Evolutionary conservation across 1,140 invertebrate species (phyloP).

Genomic region (Trichonephila inaurata): DNA sequence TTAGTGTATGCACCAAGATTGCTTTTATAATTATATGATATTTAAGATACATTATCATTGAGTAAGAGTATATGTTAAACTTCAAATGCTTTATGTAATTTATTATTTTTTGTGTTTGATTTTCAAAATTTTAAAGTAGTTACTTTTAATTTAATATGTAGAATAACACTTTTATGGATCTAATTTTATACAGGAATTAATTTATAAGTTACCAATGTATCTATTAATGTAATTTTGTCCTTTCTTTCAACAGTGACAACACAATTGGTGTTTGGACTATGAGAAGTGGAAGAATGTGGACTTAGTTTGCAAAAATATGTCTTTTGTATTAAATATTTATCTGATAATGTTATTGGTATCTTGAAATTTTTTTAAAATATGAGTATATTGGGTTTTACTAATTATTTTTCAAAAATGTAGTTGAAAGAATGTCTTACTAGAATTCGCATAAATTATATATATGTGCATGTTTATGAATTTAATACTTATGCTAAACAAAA

Average conservation of each 20-base stretch:
- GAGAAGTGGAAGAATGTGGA: background rate
- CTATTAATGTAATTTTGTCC: background rate
- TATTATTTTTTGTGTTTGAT: too few species aligned
- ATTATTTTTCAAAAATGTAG: background rate
- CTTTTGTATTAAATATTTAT: background rate
- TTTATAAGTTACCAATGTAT: too few species aligned
- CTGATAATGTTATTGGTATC: background rate
- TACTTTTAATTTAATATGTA: too few species aligned
- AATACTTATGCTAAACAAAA: background rate
- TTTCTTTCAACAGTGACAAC: constrained; percentile 40
- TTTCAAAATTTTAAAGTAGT: too few species aligned
- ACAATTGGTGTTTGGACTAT: constrained; percentile 63
- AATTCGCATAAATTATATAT: background rate
- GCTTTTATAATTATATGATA: too few species aligned
- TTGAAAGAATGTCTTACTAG: background rate
- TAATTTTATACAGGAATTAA: too few species aligned
- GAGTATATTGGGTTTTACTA: background rate
- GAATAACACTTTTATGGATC: too few species aligned
- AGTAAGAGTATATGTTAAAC: too few species aligned
- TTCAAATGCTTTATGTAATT: too few species aligned
- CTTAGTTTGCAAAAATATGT: background rate
- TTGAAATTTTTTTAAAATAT: background rate
- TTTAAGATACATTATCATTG: too few species aligned
- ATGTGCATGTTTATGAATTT: background rate
- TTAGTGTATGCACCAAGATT: too few species aligned